Percentiles rank a stretch among this genome's conserved stretches.
Evolutionary conservation across 1,140 invertebrate species (phyloP).

Genomic region (Drosophila baimaii): DNA sequence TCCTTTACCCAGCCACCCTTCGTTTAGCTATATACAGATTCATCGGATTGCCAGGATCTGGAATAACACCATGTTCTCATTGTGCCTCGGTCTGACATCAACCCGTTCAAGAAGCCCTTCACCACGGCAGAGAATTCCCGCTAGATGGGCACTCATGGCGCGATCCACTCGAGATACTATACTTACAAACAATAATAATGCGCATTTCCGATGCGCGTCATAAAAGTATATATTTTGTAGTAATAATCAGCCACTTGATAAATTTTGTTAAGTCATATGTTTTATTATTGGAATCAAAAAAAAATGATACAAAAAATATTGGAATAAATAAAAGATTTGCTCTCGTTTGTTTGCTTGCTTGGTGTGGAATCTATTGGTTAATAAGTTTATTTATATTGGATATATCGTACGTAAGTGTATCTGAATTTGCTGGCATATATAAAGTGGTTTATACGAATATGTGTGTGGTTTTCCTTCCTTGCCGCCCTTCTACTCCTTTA

Average conservation of each 20-base stretch:
- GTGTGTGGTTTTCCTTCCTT: constrained; percentile 50
- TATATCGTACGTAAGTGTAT: constrained; percentile 40
- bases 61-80: too few relatives aligned
- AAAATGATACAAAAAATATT: constrained; percentile 46
- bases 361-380: constrained; percentile 69
- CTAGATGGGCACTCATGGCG: too few relatives aligned
- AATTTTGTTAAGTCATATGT: constrained; percentile 40
- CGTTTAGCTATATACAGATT: too few relatives aligned
- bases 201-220: constrained; percentile 10
- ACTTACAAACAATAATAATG: constrained; percentile 24
- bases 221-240: neutral
- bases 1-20: too few relatives aligned
- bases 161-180: constrained; percentile 20
- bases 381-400: constrained; percentile 59
- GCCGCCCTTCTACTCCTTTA: constrained; percentile 16
- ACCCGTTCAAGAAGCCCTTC: too few relatives aligned
- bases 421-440: constrained; percentile 44
- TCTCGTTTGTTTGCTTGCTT: constrained; percentile 24
- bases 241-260: constrained; percentile 11
- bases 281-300: constrained; percentile 47
- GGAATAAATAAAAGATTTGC: constrained; percentile 44
- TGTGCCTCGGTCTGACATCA: too few relatives aligned
- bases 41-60: too few relatives aligned
- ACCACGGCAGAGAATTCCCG: too few relatives aligned
- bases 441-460: constrained; percentile 66